phyloP scores from a whole-genome alignment of 2,888 invertebrate genomes.

The Anagyrus pseudococci region DNA sequence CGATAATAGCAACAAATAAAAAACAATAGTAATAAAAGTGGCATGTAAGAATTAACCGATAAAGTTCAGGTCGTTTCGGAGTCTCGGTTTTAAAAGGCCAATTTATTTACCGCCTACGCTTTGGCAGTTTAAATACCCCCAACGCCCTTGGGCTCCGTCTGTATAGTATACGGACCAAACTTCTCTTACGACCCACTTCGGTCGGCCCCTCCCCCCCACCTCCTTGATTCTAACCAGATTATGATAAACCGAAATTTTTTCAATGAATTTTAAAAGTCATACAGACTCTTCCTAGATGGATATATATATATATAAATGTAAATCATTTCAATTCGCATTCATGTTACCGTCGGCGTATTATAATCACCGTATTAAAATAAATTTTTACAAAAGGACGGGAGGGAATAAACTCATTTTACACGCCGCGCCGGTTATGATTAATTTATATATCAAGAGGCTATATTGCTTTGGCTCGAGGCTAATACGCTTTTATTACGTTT shows the following conservation, averaged over 20 bases:
- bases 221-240: too few species aligned
- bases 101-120: too few species aligned
- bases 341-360: neutral
- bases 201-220: too few species aligned
- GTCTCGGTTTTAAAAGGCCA: too few species aligned
- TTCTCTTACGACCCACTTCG: too few species aligned
- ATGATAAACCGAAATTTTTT: neutral
- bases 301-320: neutral
- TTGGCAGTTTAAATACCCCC: too few species aligned
- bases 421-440: conserved; percentile 2
- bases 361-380: conserved; percentile 11
- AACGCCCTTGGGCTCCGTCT: too few species aligned
- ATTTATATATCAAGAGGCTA: neutral
- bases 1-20: too few species aligned
- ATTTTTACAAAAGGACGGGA: neutral
- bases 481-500: neutral
- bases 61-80: too few species aligned
- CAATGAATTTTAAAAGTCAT: neutral
- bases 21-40: too few species aligned
- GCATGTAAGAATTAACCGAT: too few species aligned
- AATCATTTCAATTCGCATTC: conserved; percentile 12
- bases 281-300: neutral
- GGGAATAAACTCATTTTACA: neutral
- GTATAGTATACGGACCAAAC: too few species aligned
- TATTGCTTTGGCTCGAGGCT: neutral